Evolutionary conservation across 2,888 invertebrate genomes (phyloP).

Genomic region (Eupelmus urozonus): DNA sequence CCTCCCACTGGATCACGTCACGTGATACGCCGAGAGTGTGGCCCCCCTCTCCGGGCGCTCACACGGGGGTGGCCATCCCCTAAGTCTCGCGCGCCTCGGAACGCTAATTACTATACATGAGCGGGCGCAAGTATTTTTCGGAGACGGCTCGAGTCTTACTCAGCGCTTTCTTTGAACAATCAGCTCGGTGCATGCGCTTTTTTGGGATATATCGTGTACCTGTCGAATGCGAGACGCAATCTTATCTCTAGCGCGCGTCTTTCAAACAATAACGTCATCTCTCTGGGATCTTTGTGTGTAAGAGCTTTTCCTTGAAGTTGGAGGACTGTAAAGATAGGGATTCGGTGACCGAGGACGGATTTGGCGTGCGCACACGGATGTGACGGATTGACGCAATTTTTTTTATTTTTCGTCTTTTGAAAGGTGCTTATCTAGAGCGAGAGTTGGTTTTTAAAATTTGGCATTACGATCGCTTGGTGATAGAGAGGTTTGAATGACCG

Average conservation of each 20-base stretch:
- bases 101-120: too few relatives aligned
- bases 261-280: conserved; percentile 40
- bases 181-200: neutral
- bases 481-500: too few relatives aligned
- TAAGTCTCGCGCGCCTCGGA: too few relatives aligned
- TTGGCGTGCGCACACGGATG: too few relatives aligned
- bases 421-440: too few relatives aligned
- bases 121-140: neutral
- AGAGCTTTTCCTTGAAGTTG: neutral
- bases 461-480: conserved; percentile 44
- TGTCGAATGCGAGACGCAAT: neutral
- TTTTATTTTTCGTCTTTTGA: too few relatives aligned
- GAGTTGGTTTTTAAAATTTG: too few relatives aligned
- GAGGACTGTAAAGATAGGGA: neutral
- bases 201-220: neutral
- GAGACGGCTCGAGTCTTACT: too few relatives aligned
- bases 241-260: conserved; percentile 25
- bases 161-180: too few relatives aligned
- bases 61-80: conserved; percentile 21
- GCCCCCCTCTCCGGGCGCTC: conserved; percentile 20
- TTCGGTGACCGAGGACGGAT: too few relatives aligned
- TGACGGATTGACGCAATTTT: neutral
- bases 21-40: conserved; percentile 65
- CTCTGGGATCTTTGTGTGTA: neutral
- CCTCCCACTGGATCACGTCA: conserved; percentile 73